Conservation (phyloP, 2,113 vertebrate species). For the Diphyllodes magnificus region DNA sequence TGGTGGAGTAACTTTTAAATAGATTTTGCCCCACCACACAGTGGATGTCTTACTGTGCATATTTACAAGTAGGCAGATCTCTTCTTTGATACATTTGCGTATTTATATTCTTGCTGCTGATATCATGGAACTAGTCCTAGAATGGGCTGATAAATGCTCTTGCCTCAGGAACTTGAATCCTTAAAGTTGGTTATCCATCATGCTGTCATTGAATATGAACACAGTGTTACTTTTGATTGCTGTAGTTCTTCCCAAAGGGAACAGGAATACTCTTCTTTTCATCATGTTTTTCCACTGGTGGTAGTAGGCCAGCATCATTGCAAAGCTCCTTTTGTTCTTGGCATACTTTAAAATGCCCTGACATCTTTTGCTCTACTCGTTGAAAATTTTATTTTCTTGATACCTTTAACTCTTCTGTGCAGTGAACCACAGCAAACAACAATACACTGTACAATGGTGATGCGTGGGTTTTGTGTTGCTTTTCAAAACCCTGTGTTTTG, state of each 20-base stretch:
- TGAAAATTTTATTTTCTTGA: not conserved
- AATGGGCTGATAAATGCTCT: not conserved
- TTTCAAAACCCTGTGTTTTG: not conserved
- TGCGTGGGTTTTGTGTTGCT: not conserved
- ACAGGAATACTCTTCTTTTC: not conserved
- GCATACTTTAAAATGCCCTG: not conserved
- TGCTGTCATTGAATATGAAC: not conserved
- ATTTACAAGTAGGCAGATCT: not conserved
- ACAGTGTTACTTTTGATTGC: not conserved
- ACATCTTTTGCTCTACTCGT: not conserved
- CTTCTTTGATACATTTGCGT: not conserved
- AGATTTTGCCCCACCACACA: not conserved
- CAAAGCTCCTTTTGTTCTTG: not conserved
- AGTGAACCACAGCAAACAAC: not conserved
- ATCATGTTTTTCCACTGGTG: not conserved
- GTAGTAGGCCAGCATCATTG: not conserved
- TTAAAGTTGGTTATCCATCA: not conserved
- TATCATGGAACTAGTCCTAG: not conserved
- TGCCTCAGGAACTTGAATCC: not conserved
- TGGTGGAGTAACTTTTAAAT: not conserved
- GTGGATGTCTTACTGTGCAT: not conserved
- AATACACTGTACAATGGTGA: not conserved
- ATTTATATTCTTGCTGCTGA: not conserved
- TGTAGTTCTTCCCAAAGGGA: not conserved
- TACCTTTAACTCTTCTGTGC: not conserved